Base-by-base conservation (phyloP, 2,113 vertebrate genomes). In the Syngnathus typhle region DNA sequence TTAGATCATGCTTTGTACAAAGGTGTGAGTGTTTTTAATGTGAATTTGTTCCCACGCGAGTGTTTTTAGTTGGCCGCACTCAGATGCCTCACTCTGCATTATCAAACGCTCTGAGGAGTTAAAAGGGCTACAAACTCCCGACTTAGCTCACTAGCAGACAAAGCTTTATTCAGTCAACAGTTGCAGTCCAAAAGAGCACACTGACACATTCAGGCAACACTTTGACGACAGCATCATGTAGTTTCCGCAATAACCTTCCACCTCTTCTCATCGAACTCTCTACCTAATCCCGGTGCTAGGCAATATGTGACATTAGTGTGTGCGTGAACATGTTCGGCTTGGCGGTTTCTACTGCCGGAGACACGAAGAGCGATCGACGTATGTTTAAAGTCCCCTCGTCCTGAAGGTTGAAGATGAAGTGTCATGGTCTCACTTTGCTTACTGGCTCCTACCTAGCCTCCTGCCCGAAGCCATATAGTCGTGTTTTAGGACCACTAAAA, bases 71-170 rank as follows among this genome's bases (percentile, higher is more conserved):
- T 55, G 52, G 76, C 72, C 74, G 74, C 83, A 84, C 81, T 70
- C 82, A 76, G 80, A 85, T 23, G 77, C 69, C 79, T 83, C 76
- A 79, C 77, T 83, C 60, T 77, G 67, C 73, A 61, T 68, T 64
- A 56, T 66, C 72, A 38, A 73, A 72, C 72, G 60, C 72, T 69
- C 55, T 43, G 44, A 46, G 43, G 16, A 75, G 65, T 75, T 60
- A 82, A 85, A 89, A 88, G 87, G 87, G 88, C 87, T 88, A 72
- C 61, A 74, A 82, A 69, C 79, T 81, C 68, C 74, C 68, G 65
- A 49, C 71, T 79, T 82, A 74, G 70, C 72, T 79, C 64, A 44
- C 61, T 66, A 8, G 64, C 47, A 13, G 65, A 68, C 59, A 69
- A 73, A 65, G 13, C 39, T 68, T 61, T 69, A 55, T 36, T 69